Evolutionary conservation across 2,113 vertebrate species (phyloP), one percentile per base, ranked within the genome.

Genomic region (Pygoscelis adeliae): DNA sequence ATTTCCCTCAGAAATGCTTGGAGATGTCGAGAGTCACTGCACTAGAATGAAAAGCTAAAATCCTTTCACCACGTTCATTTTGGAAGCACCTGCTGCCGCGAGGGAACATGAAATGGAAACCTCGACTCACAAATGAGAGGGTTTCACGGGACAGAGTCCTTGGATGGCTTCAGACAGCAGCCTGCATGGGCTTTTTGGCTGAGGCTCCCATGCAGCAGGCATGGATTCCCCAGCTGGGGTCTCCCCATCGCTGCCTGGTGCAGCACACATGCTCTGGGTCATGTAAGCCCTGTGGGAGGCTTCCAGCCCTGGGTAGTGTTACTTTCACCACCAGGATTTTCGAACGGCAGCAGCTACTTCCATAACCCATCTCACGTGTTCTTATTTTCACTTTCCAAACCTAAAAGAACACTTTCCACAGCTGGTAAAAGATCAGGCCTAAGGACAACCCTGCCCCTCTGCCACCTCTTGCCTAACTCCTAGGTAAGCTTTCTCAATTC

Each of bases 61-160:
- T 63, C 38, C 50, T 71, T 72, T 71, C 32, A 40, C 27, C 9
- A 2, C 0, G 2, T 59, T 84, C 9, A 34, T n/a, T 67, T 49
- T 84, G 69, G 69, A 83, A 58, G 71, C 47, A 55, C 11, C 55
- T 0, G 0, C 18, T 0, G 1, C 66, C 4, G 5, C 14, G 19
- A 86, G 59, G 71, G 76, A 61, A 61, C 0, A 0, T 19, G 62
- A 46, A 62, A 62, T 26, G 32, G 62, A 67, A 94, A 44, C 22
- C 56, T 52, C 0, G 0, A 13, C 84, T 87, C 23, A 13, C 25
- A 85, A 6, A 38, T 5, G 29, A 87, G 47, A 79, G 17, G 17
- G 69, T 77, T 71, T 62, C 59, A 61, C 0, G 0, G 73, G 61
- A 56, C 7, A 0, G 69, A 85, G 84, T 53, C 74, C 73, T 69